Base-by-base conservation (phyloP, 2,888 invertebrate species). In the Boloria selene region DNA sequence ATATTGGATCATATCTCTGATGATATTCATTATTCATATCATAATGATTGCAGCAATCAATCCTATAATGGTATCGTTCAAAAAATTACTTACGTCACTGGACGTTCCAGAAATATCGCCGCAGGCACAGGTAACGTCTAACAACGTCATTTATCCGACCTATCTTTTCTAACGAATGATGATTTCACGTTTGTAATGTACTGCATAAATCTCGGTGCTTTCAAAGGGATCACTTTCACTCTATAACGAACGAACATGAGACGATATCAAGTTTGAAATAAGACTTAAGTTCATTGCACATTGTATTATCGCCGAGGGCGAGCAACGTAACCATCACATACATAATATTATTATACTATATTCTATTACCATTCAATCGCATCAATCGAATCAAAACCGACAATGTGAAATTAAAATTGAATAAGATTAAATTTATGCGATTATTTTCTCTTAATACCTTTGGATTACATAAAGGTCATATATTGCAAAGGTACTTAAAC, bases 151-250 rank as follows among this genome's bases (percentile, higher is more conserved):
- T 74, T 70, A 72, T 72, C 69, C 74, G 74, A 77, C 77, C 77
- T 76, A 81, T 78, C 79, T 78, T 75, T 72, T 71, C 71, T 65
- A 75, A 75, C 71, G 73, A 75, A 78, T 75, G 74, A 74, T 80
- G 75, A 77, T 77, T 75, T 77, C 70, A 72, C 70, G 67, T 70
- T 69, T 69, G 70, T 78, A 79, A 81, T 76, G 78, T 76, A 75
- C 70, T 70, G 68, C 72, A 80, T 81, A 78, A 81, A 81, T 82
- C 79, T 75, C 72, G 72, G 69, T 73, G 74, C 75, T 74, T 74
- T 74, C 75, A 77, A 79, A 81, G 77, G 77, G 78, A 79, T 81
- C 79, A 81, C 82, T 83, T 83, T 83, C 82, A 79, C 81, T 79
- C 69, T 71, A 72, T 75, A 77, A 77, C 71, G 73, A 77, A 73